These are phyloP conservation scores for Crax fasciolata DNA, from an alignment of 2,797 vertebrate species.

Conservation along the genomic window DNA sequence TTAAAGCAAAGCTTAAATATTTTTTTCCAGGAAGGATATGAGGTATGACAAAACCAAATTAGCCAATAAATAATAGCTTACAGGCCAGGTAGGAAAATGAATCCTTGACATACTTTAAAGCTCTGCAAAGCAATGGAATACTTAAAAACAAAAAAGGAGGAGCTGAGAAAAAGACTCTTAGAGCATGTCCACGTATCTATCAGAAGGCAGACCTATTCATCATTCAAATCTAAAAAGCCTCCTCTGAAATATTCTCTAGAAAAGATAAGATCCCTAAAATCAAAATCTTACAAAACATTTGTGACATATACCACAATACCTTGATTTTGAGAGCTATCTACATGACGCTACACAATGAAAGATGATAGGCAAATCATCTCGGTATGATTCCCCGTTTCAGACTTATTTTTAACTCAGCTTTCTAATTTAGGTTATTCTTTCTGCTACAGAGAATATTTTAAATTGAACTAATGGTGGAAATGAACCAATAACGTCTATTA, in stretches of 20 bases:
- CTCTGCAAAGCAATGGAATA: background rate
- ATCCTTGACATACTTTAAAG: background rate
- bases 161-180: background rate
- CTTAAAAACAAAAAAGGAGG: background rate
- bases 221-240: background rate
- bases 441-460: background rate
- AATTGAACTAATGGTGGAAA: background rate
- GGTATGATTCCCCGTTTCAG: background rate
- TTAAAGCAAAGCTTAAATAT: background rate
- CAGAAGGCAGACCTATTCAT: background rate
- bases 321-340: background rate
- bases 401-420: background rate
- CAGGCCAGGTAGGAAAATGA: background rate
- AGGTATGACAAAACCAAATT: background rate
- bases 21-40: background rate
- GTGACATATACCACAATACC: background rate
- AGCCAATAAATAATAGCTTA: background rate
- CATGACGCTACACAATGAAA: background rate
- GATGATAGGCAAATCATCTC: background rate
- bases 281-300: background rate
- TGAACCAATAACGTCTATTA: background rate
- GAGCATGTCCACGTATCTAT: background rate
- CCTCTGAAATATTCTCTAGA: background rate
- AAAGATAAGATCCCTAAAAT: background rate
- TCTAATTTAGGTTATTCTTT: background rate